These are phyloP conservation scores for Glareola pratincola DNA, from an alignment of 2,113 vertebrate genomes.

Conservation along the genomic window DNA sequence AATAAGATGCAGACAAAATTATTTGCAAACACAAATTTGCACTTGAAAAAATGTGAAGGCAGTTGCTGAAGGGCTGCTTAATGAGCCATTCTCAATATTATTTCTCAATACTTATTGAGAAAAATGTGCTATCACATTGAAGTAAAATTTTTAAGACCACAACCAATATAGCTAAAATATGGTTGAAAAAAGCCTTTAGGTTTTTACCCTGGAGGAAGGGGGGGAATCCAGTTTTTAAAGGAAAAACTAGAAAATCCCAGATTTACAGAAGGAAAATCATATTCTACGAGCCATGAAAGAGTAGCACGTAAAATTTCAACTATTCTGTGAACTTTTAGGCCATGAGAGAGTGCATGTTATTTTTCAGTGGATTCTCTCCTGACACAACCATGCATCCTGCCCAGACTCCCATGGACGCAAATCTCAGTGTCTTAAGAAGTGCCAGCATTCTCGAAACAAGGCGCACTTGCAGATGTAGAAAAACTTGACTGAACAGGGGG, in stretches of 20 bases:
- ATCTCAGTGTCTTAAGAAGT: neutral
- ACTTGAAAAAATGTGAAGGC: neutral
- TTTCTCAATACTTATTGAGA: neutral
- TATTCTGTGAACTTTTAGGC: neutral
- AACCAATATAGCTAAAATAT: neutral
- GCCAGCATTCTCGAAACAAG: neutral
- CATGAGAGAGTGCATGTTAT: neutral
- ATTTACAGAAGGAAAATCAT: neutral
- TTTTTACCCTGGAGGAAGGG: neutral
- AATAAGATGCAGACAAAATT: neutral
- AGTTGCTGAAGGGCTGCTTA: neutral
- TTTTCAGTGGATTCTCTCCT: neutral
- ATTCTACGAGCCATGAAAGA: neutral
- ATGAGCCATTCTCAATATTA: neutral
- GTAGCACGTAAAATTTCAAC: neutral
- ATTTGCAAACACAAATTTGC: constrained; percentile 24
- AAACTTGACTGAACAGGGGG: neutral
- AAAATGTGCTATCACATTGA: neutral
- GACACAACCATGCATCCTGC: neutral
- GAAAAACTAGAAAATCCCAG: neutral
- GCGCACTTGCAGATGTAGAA: neutral
- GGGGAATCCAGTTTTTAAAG: neutral
- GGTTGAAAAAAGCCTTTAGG: neutral
- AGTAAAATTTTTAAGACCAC: neutral
- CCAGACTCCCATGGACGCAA: neutral